phyloP scores from a whole-genome alignment of 2,797 vertebrate genomes.

The Petrocephalus schoutedeni region DNA sequence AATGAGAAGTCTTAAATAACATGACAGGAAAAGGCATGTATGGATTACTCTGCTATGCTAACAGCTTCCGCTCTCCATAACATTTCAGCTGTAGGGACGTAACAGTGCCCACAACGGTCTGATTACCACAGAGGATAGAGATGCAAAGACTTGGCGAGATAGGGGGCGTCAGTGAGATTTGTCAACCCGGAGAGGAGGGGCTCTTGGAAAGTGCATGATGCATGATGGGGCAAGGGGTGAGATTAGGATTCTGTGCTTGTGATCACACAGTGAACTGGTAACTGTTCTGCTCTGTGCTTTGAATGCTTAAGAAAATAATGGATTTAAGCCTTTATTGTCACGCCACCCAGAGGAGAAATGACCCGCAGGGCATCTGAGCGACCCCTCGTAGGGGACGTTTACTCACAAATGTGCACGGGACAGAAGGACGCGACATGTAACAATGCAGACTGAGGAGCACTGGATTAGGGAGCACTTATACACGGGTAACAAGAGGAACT shows the following conservation, averaged over 20 bases:
- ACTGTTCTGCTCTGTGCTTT: no score
- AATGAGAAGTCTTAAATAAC: background rate
- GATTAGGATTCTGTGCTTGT: background rate
- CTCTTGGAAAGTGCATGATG: background rate
- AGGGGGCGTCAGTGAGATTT: no score
- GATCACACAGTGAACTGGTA: background rate
- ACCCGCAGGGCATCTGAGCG: no score
- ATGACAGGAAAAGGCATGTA: background rate
- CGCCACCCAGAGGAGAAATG: no score
- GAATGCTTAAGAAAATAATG: no score
- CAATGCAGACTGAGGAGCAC: no score
- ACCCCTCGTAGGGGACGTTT: no score
- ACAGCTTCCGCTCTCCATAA: background rate
- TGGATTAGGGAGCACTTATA: no score
- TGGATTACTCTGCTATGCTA: background rate
- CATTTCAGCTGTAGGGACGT: background rate
- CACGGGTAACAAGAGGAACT: no score
- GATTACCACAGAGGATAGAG: background rate
- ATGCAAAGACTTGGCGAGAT: background rate
- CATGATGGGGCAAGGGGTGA: background rate
- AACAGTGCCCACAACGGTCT: background rate
- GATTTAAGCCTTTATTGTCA: no score
- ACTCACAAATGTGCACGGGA: no score
- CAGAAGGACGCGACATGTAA: no score
- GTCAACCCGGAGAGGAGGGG: background rate